A percentile compares a stretch with the other conserved stretches of the same genome.
Conservation (phyloP, 2,888 invertebrate genomes). For the Seira musarum region DNA sequence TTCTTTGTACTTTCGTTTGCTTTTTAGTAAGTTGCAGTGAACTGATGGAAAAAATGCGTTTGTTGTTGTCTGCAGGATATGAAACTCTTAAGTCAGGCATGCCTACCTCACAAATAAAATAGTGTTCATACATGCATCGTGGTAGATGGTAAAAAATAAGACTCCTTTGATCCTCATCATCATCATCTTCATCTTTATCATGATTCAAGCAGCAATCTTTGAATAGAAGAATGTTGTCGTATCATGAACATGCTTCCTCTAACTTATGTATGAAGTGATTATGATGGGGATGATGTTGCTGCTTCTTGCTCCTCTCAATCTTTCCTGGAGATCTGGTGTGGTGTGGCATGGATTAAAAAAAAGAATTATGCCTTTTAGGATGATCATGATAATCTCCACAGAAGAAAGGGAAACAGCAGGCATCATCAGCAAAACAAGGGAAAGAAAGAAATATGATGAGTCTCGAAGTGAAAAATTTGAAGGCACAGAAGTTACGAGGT, state of each 20-base stretch:
- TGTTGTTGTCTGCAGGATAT: conserved; percentile 39
- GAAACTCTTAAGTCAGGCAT: conserved; percentile 4
- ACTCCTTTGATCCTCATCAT: too few species aligned
- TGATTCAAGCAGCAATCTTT: not conserved
- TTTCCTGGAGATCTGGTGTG: too few species aligned
- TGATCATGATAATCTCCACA: conserved; percentile 25
- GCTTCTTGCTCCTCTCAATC: not conserved
- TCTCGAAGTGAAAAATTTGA: conserved; percentile 17
- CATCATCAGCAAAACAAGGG: conserved; percentile 36
- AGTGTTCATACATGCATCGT: too few species aligned
- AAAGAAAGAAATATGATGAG: conserved; percentile 13
- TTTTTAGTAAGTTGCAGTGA: conserved; percentile 32
- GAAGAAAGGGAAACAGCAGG: conserved; percentile 46
- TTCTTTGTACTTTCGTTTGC: conserved; percentile 4
- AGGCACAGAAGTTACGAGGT: conserved; percentile 46
- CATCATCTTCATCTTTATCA: too few species aligned
- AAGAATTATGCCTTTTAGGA: not conserved
- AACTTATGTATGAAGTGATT: not conserved
- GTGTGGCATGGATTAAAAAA: too few species aligned
- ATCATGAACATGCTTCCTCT: conserved; percentile 10
- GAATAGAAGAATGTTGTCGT: conserved; percentile 24
- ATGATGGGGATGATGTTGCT: too few species aligned
- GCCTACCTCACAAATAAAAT: too few species aligned
- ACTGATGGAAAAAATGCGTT: conserved; percentile 15
- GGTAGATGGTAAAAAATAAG: too few species aligned